phyloP scores from a whole-genome alignment of 2,113 vertebrate species.

The Pithys albifrons region DNA sequence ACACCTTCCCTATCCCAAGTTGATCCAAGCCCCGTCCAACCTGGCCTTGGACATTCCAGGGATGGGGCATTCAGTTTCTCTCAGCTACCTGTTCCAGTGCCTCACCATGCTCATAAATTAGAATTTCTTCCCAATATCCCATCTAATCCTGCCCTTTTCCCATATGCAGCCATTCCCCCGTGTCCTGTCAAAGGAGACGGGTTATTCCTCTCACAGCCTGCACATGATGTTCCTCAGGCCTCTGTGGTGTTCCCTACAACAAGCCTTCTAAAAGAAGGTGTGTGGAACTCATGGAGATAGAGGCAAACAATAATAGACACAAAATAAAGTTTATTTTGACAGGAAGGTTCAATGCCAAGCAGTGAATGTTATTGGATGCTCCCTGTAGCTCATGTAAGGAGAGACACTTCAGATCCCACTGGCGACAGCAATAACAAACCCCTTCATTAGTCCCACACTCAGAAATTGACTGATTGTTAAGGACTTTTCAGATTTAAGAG shows the following conservation, averaged over 20 bases:
- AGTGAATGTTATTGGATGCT: rapidly evolving
- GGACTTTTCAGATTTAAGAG: neutral
- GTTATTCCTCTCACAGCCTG: neutral
- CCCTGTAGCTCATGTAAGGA: neutral
- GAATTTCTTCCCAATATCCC: neutral
- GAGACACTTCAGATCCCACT: neutral
- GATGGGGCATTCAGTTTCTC: neutral
- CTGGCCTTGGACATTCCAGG: neutral
- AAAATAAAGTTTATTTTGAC: neutral
- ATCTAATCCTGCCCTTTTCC: neutral
- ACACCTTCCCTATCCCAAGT: neutral
- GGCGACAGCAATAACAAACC: neutral
- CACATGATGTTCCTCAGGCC: rapidly evolving
- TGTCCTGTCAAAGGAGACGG: neutral
- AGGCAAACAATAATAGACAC: neutral
- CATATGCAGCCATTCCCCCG: neutral
- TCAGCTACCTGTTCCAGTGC: neutral
- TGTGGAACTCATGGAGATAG: neutral
- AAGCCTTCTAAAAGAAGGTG: neutral
- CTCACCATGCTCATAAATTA: neutral
- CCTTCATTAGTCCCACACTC: too few species aligned
- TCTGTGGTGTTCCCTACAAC: neutral
- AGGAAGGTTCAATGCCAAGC: neutral
- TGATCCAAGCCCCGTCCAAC: neutral
- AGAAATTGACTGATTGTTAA: neutral